Evolutionary conservation across 2,888 invertebrate species (phyloP).

Genomic region (Andrena chrysosceles): DNA sequence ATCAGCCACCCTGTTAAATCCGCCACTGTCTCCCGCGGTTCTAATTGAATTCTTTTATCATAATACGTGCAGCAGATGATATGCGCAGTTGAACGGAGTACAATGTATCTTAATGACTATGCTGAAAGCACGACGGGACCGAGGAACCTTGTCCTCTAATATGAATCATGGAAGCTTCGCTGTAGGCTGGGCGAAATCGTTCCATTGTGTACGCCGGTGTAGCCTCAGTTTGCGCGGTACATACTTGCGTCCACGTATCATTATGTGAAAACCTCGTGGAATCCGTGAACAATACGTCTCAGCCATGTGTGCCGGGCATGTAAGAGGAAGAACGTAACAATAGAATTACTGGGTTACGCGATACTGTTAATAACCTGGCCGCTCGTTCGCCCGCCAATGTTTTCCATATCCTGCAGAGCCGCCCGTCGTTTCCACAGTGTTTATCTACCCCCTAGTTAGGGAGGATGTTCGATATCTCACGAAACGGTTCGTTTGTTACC

Average conservation of each 20-base stretch:
- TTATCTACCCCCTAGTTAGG: slow-evolving; percentile 27
- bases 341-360: slow-evolving; percentile 67
- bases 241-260: slow-evolving; percentile 56
- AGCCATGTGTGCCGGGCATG: slow-evolving; percentile 29
- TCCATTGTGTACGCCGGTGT: slow-evolving; percentile 46
- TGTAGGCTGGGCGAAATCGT: slow-evolving; percentile 41
- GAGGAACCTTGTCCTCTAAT: slow-evolving; percentile 42
- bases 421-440: slow-evolving; percentile 22
- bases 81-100: background rate
- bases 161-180: slow-evolving; percentile 45
- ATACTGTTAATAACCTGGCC: slow-evolving; percentile 72
- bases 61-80: background rate
- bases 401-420: slow-evolving; percentile 36
- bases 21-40: background rate
- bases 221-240: slow-evolving; percentile 23
- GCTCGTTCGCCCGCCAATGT: slow-evolving; percentile 46
- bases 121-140: slow-evolving; percentile 11
- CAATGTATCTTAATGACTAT: slow-evolving; percentile 8
- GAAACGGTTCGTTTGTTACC: slow-evolving; percentile 14
- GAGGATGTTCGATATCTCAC: slow-evolving; percentile 26
- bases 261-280: slow-evolving; percentile 62
- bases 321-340: slow-evolving; percentile 60
- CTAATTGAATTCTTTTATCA: slow-evolving; percentile 1
- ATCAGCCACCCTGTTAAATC: too few relatives aligned
- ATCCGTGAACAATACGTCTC: slow-evolving; percentile 58